Percentiles rank a stretch among this genome's conserved stretches.
Conservation (phyloP, 2,797 vertebrate species). For the Eulemur rubriventer region DNA sequence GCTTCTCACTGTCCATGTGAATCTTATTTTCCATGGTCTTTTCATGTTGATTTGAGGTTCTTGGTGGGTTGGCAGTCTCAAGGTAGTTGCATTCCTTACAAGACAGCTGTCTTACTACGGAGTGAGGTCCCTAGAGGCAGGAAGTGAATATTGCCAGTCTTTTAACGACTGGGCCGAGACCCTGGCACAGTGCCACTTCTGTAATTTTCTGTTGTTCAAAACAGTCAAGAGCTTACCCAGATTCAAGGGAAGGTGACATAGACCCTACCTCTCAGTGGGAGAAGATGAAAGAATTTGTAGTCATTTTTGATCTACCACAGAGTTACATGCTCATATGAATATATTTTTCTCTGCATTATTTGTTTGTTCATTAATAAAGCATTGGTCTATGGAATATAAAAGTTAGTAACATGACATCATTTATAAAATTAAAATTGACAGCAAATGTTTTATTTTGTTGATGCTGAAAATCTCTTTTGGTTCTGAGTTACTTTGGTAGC, state of each 20-base stretch:
- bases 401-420: neutral
- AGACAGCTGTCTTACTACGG: neutral
- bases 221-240: neutral
- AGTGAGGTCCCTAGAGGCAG: neutral
- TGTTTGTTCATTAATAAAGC: constrained; percentile 37
- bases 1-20: neutral
- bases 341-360: constrained; percentile 1
- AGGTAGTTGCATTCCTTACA: neutral
- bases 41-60: neutral
- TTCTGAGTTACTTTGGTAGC: neutral
- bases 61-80: neutral
- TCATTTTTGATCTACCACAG: neutral
- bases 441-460: constrained; percentile 46
- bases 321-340: constrained; percentile 3
- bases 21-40: neutral
- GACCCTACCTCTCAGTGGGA: neutral
- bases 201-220: neutral
- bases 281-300: constrained; percentile 13
- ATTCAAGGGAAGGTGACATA: neutral
- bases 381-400: constrained; percentile 8
- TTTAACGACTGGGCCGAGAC: neutral
- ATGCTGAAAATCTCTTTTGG: neutral
- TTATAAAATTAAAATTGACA: constrained; percentile 45
- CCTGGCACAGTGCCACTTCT: neutral
- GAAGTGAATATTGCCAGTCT: neutral